phyloP scores from a whole-genome alignment of 2,888 invertebrate species.

The Cheilosia vernalis region DNA sequence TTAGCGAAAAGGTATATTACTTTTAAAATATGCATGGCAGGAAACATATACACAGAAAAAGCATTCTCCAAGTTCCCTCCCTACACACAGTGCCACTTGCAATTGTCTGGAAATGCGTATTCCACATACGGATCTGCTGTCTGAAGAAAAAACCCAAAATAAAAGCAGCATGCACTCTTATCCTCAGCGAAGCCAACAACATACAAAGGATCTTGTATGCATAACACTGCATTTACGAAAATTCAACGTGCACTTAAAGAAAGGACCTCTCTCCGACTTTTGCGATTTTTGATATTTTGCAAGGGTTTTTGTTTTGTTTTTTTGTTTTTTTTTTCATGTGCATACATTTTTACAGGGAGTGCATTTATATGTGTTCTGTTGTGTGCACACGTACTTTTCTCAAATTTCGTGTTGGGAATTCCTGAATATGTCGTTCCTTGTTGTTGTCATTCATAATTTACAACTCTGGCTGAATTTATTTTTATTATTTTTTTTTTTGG shows the following conservation, averaged over 20 bases:
- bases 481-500: slow-evolving; percentile 21
- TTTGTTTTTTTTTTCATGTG: neutral
- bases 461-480: slow-evolving; percentile 36
- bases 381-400: slow-evolving; percentile 15
- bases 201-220: slow-evolving; percentile 10
- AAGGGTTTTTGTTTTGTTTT: neutral
- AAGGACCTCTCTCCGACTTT: slow-evolving; percentile 49
- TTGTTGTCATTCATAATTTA: slow-evolving; percentile 61
- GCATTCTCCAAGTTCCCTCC: neutral
- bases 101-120: slow-evolving; percentile 40
- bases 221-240: slow-evolving; percentile 56
- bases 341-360: neutral
- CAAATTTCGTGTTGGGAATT: slow-evolving; percentile 61
- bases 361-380: neutral
- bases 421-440: slow-evolving; percentile 44
- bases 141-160: slow-evolving; percentile 8
- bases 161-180: slow-evolving; percentile 9
- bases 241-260: slow-evolving; percentile 63
- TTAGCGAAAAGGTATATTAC: neutral
- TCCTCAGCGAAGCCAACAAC: neutral
- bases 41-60: neutral
- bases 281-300: slow-evolving; percentile 28
- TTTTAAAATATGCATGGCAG: neutral
- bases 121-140: neutral
- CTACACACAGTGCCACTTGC: neutral